Evolutionary conservation across 2,113 vertebrate genomes (phyloP), one percentile per base, ranked within the genome.

Genomic region (Sciurus niger): DNA sequence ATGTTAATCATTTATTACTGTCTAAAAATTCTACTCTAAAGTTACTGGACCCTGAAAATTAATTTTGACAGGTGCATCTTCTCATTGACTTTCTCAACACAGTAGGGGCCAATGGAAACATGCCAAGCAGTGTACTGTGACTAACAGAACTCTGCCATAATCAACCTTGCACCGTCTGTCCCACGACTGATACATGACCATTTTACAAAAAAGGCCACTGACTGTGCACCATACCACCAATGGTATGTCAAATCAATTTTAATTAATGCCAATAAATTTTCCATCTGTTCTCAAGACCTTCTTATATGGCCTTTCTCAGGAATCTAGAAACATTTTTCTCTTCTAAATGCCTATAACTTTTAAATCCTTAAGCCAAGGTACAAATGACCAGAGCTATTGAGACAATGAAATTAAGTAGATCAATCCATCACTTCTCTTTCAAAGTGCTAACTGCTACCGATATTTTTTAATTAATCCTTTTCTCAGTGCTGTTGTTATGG

Each of bases 21-120:
- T 94, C 95, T 53, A 70, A 97, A 96, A 94, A 97, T 94, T 88
- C 55, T 93, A 89, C 87, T 88, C 46, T 51, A 95, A 97, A 95
- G 67, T 97, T 98, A 97, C 84, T 97, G 97, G 95, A 98, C 95
- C 95, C 97, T 98, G 98, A 98, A 98, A 98, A 99, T 98, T 98
- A 97, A 98, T 98, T 98, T 96, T 98, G 98, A 98, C 98, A 98
- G 98, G 97, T 98, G 97, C 96, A 98, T 97, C 98, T 98, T 98
- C 98, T 98, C 98, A 97, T 1, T 98, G 98, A 98, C 97, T 98
- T 98, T 98, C 94, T 89, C 34, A 88, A 93, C 96, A 88, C 97
- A 96, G 97, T 3, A 51, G 58, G 97, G 94, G 74, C 96, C 58
- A 8, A 90, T 90, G 98, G 98, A 97, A 97, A 95, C 91, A 87